Conservation (phyloP, 2,113 vertebrate species). For the Thomomys bottae region DNA sequence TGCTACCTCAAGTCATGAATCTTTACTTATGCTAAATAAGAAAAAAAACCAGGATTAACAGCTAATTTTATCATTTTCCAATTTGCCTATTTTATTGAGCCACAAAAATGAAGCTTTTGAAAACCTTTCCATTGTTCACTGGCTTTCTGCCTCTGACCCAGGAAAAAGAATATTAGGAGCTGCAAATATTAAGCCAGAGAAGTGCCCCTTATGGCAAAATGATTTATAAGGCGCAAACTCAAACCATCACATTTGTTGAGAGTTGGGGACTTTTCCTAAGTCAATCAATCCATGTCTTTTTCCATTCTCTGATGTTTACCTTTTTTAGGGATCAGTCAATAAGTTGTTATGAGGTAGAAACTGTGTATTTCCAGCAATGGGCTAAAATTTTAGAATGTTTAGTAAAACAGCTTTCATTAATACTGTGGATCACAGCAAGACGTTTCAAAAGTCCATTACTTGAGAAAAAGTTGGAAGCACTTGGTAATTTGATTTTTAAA, state of each 20-base stretch:
- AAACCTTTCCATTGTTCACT: not conserved
- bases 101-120: not conserved
- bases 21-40: not conserved
- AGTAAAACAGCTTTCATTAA: not conserved
- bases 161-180: not conserved
- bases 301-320: not conserved
- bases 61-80: constrained; percentile 5
- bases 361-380: not conserved
- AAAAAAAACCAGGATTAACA: not conserved
- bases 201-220: not conserved
- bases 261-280: not conserved
- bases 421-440: not conserved
- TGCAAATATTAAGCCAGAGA: not conserved
- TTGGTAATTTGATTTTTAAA: not conserved
- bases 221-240: not conserved
- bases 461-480: not conserved
- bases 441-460: too few relatives aligned
- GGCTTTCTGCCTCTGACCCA: not conserved
- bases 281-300: not conserved
- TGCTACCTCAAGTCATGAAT: not conserved
- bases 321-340: not conserved
- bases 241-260: not conserved
- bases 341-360: not conserved
- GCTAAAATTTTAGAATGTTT: not conserved
- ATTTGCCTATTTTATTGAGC: not conserved